Evolutionary conservation across 2,113 vertebrate genomes (phyloP), one percentile per base, ranked within the genome.

Genomic region (Ophthalmolycus amberensis): DNA sequence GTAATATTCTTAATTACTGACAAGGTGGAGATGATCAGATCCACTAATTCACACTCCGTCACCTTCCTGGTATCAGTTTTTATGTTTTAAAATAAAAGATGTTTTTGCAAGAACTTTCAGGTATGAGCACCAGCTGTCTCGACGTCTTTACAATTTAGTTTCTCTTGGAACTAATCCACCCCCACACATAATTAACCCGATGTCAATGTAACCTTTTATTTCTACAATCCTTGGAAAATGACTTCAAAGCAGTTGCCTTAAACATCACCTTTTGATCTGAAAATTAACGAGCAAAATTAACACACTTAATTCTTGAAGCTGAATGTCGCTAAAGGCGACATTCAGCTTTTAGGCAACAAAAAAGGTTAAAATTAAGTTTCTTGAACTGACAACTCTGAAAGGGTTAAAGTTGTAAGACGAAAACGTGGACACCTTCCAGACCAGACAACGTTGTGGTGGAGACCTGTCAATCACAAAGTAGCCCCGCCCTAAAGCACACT

Each of bases 161-260:
- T 60, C 0, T 25, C 1, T 11, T 37, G 25, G 10, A 60, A 62
- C 42, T 81, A 79, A 84, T 44, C 44, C 42, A 48, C 14, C 44
- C 66, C 60, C 44, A 37, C 67, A 72, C 78, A 59, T 81, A 40
- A 86, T 84, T 73, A 82, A 79, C 46, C 59, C 70, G 54, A 3
- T 70, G 66, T 81, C 67, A 80, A 66, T 73, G 42, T 20, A 32
- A 69, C 32, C 27, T 88, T 27, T 85, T 20, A 73, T 64, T 78
- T 81, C 14, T 74, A 29, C 8, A 29, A 9, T 37, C 44, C 44
- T 27, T 69, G 25, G 32, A n/a, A 27, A 25, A 63, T 66, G 2
- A 38, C 70, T 54, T 63, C 25, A 77, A 77, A 77, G 52, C 22
- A 18, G 16, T 42, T 11, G 40, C 9, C 9, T 46, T 46, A 4